Evolutionary conservation across 1,140 invertebrate species (phyloP), one percentile per base, ranked within the genome.

Genomic region (Plutomurus gul): DNA sequence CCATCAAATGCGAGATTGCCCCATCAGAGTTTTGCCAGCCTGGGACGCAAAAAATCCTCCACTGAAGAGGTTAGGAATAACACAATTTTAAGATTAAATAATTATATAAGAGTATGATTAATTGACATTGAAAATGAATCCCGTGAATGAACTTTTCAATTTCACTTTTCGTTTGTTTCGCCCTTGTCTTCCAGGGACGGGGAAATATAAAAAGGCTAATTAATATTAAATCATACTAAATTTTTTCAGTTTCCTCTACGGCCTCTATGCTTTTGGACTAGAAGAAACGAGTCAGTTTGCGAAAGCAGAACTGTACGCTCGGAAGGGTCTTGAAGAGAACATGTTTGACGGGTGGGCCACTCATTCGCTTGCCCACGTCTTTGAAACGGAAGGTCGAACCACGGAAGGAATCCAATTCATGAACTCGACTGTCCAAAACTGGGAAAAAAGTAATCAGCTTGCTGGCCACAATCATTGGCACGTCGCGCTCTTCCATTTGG

Each of bases 381-480:
- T 86, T 71, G 90, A 91, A 84, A 91, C 90, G 89, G 86, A 83
- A 70, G 88, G 87, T 1, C 76, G 86, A 46, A 85, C 85, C 47
- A 83, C 87, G 27, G 87, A 89, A 77, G 90, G 89, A 43, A 87
- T 89, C 33, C 73, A 83, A 43, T 89, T 90, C 77, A 82, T 90
- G 81, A 84, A 86, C 13, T 85, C 82, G 10, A 90, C 89, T n/a
- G 85, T 85, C 30, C 78, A 83, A 4, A 85, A 90, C 77, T 90
- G 89, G 89, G 82, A 89, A 88, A 82, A 83, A 16, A 18, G 89
- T 82, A 87, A 86, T 16, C 86, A 89, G 84, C 76, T 90, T n/a
- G 87, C 89, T 4, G 88, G 88, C 82, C 90, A 90, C 82, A 90
- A 89, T 75, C 89, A 87, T 82, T 90, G 90, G 90, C 89, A 90